Percentiles rank a stretch among this genome's conserved stretches.
Evolutionary conservation across 2,888 invertebrate genomes (phyloP).

Genomic region (Biston stratarius): DNA sequence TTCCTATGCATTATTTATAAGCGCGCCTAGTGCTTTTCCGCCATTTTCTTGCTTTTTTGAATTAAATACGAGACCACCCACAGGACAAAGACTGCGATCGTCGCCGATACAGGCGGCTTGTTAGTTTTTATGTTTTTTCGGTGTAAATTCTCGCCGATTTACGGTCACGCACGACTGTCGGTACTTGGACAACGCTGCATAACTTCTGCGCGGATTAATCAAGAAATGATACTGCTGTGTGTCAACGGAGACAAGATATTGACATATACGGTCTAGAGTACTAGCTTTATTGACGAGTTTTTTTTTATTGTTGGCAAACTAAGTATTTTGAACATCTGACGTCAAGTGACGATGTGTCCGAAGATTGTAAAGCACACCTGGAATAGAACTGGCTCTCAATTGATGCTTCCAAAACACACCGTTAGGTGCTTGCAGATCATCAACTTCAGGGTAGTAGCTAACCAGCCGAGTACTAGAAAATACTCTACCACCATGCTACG

Average conservation of each 20-base stretch:
- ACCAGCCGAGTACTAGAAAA: no score
- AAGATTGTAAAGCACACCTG: no score
- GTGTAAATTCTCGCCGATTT: slow-evolving; percentile 54
- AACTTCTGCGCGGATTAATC: slow-evolving; percentile 10
- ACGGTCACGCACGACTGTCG: slow-evolving; percentile 28
- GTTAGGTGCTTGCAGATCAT: no score
- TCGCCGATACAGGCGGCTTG: slow-evolving; percentile 52
- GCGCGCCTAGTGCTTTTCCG: slow-evolving; percentile 70
- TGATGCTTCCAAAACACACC: no score
- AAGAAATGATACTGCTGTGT: slow-evolving; percentile 22
- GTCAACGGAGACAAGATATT: slow-evolving; percentile 7
- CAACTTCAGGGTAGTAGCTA: no score
- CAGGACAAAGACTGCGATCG: slow-evolving; percentile 47
- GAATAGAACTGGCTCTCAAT: no score
- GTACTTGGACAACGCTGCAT: slow-evolving; percentile 1
- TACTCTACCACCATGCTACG: no score
- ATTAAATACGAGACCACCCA: slow-evolving; percentile 57
- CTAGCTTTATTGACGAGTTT: not conserved
- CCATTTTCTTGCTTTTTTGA: slow-evolving; percentile 68
- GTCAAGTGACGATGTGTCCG: no score
- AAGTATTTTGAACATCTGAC: no score
- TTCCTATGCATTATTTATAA: slow-evolving; percentile 79
- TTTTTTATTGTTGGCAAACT: no score
- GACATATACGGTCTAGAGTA: not conserved
- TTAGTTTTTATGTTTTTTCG: slow-evolving; percentile 61